Evolutionary conservation across 2,113 vertebrate genomes (phyloP), one percentile per base, ranked within the genome.

Genomic region (Tachysurus vachellii): DNA sequence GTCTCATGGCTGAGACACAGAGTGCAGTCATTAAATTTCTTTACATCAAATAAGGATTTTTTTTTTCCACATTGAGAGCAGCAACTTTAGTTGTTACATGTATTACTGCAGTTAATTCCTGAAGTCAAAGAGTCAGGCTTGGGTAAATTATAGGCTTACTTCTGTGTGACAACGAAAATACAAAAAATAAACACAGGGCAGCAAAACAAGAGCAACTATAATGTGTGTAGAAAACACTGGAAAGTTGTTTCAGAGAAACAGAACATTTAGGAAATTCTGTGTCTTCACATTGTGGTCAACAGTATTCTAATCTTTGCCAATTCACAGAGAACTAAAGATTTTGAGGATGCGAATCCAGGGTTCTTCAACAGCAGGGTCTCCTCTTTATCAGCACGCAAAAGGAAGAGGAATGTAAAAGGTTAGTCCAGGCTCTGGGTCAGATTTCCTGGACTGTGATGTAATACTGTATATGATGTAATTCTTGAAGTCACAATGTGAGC

Each of bases 251-350:
- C 36, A 36, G 36, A 36, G 36, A 36, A 36, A 36, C 36, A 13
- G 23, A 50, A 50, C 44, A 26, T 0, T 50, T 50, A 26, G 71
- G 71, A 13, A 17, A 75, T 12, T 21, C 11, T 76, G 73, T 77
- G 3, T 14, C 4, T 77, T 77, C 26, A 36, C 36, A 36, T 70
- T 47, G 17, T 23, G 11, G 10, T 80, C 53, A 31, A 19, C n/a
- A 42, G 31, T 31, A 80, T 44, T 44, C 5, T 82, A 0, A 26
- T 87, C 83, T 21, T 28, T 84, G 5, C 2, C 31, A 61, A 42
- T 14, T 84, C 11, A 77, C 92, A 95, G 95, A 94, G 92, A 88
- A 94, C 92, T 64, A 86, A 3, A 31, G 92, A 93, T n/a, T 92
- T 93, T 73, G 88, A 76, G 83, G 91, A 92, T 47, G 0, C 14